Evolutionary conservation across 1,140 invertebrate genomes (phyloP), one percentile per base, ranked within the genome.

Genomic region (Drosophila nigromelanica): DNA sequence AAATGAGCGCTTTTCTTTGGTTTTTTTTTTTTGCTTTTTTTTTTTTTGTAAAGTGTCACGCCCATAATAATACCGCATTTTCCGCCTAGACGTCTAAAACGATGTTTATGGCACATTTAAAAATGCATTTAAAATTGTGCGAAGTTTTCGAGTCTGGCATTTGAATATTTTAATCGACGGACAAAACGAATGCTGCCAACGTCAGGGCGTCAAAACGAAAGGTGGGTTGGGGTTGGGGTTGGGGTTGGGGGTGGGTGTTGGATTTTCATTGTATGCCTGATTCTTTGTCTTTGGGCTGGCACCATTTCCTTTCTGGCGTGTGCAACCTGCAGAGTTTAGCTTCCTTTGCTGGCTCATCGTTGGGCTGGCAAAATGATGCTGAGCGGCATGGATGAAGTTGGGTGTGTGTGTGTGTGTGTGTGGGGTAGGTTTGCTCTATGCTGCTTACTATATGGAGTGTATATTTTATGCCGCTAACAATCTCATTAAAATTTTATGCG

Each of bases 401-500:
- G 14, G 56, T n/a, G 66, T 43, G 47, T 27, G 33, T 62, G 15
- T 33, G 66, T 15, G 47, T 4, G 33, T 8, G 35, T 15, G 2
- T 10, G 45, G 10, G 24, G 42, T 6, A 27, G 45, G n/a, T 35
- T 40, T 48, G 50, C 37, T 50, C 43, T 55, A 18, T 48, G 50
- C 64, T 61, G 37, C 40, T 14, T 30, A 42, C 30, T 50, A 42
- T 56, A 71, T 72, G 54, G 62, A 51, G 60, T 63, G 76, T 87
- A 83, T 75, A 89, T 78, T 89, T 89, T 80, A 83, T 80, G 80
- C 76, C 83, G 83, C 77, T 89, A 89, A 89, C 83, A 89, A 89
- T 89, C 83, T 89, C 83, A 89, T 89, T 89, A 89, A 89, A 89
- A 89, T 89, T 89, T 83, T 89, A 89, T 89, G 83, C 83, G 83